Percentiles rank a stretch among this genome's conserved stretches.
Conservation (phyloP, 2,888 invertebrate genomes). For the Cheilosia grossa region DNA sequence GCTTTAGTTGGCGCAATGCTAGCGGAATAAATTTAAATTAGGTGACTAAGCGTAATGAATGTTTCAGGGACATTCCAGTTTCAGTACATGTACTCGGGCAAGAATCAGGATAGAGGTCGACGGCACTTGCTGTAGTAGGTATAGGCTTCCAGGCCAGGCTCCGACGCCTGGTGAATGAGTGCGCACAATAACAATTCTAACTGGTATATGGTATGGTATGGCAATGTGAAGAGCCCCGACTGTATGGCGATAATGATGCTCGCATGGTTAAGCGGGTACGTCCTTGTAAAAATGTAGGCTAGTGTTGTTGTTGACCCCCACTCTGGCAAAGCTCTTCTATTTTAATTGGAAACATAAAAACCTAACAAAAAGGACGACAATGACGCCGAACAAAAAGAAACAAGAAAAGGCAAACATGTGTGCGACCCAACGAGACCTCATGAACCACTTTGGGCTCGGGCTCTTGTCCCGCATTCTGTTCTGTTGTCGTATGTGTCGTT, state of each 20-base stretch:
- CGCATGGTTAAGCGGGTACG: constrained; percentile 41
- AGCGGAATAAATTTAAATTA: constrained; percentile 67
- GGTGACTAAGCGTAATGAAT: constrained; percentile 64
- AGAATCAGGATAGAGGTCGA: constrained; percentile 24
- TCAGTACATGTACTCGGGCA: background rate
- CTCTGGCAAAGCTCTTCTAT: constrained; percentile 44
- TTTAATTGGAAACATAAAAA: constrained; percentile 68
- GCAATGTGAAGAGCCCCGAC: constrained; percentile 6
- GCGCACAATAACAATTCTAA: constrained; percentile 20
- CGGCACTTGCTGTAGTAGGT: constrained; percentile 1
- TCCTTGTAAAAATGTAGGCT: constrained; percentile 63
- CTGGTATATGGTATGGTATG: background rate
- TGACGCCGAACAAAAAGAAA: constrained; percentile 23
- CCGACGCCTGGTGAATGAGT: background rate
- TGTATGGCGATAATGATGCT: constrained; percentile 17
- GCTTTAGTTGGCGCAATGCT: constrained; percentile 47
- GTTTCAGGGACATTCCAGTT: constrained; percentile 47
- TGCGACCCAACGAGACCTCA: constrained; percentile 53
- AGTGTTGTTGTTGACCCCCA: constrained; percentile 65
- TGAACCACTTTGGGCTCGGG: constrained; percentile 50
- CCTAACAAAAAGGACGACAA: constrained; percentile 23
- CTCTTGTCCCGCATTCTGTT: constrained; percentile 51
- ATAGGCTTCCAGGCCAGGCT: background rate
- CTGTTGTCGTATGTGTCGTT: constrained; percentile 19
- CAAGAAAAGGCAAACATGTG: constrained; percentile 49